Evolutionary conservation across 1,140 invertebrate genomes (phyloP), one percentile per base, ranked within the genome.

Genomic region (Neodiprion virginianus): DNA sequence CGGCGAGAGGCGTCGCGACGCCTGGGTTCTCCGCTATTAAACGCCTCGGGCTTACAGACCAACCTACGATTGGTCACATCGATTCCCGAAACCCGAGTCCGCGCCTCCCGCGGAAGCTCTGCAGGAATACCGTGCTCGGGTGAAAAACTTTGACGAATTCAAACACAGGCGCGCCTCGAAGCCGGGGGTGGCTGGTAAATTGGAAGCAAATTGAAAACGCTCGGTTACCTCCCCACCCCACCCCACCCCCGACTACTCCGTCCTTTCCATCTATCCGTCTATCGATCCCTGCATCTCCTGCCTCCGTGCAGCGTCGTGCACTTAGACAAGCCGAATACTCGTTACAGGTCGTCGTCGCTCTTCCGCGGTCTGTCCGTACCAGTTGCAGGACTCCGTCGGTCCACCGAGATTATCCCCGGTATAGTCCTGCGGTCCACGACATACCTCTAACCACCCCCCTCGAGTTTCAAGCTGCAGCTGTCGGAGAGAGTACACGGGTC

Each of bases 91-190:
- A 83, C 83, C 84, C 81, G 84, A 83, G 79, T 80, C 80, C 84
- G 86, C 82, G 81, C 71, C 84, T 86, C 86, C 84, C 85, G 84
- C 84, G 86, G 84, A 83, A 80, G 81, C 84, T 81, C 77, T 78
- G 80, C 84, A 61, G 53, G n/a, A 61, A 61, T 5, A 61, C 11
- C 4, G 53, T 40, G 28, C 28, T 2, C 28, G 28, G n/a, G 53
- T 14, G 53, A 61, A 8, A 8, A 61, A 61, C 53, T 61, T 61
- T 61, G 53, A 61, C 53, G 53, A 61, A 61, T 61, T 61, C 53
- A 61, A 61, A 61, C 8, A 7, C 11, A 14, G 53, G 28, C 28
- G 5, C 28, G 28, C 28, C 28, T 1, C 28, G 28, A 40, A 61
- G 53, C 53, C 53, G 11, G 53, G 53, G 5, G 17, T 21, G 10